A percentile compares a stretch with the other conserved stretches of the same genome.
Evolutionary conservation across 1,140 invertebrate genomes (phyloP).

Genomic region (Drosophila suzukii): DNA sequence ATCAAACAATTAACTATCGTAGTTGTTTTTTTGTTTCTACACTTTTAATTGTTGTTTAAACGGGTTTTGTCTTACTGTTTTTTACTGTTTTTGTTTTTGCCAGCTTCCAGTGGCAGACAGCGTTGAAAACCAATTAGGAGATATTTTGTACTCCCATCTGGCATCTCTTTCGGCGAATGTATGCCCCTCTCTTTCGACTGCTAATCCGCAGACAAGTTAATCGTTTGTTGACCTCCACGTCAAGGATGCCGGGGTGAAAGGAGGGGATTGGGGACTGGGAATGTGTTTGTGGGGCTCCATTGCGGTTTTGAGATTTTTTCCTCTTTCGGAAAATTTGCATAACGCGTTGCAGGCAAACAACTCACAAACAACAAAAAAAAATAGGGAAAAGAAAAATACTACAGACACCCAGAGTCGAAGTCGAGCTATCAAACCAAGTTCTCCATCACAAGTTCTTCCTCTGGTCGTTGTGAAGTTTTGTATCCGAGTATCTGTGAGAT

Average conservation of each 20-base stretch:
- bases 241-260: conserved; percentile 15
- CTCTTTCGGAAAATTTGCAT: conserved; percentile 66
- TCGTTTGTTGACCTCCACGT: conserved; percentile 75
- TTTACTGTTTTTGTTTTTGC: conserved; percentile 24
- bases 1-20: conserved; percentile 51
- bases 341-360: conserved; percentile 58
- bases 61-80: conserved; percentile 21
- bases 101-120: conserved; percentile 39
- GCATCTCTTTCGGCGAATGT: conserved; percentile 25
- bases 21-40: conserved; percentile 24
- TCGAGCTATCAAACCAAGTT: conserved; percentile 32
- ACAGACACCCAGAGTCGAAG: conserved; percentile 22
- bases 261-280: not conserved
- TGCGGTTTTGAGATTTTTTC: conserved; percentile 47
- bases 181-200: conserved; percentile 17
- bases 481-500: conserved; percentile 12
- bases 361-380: not conserved
- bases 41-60: conserved; percentile 55
- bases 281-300: conserved; percentile 5
- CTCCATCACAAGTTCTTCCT: conserved; percentile 36
- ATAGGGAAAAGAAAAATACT: not conserved
- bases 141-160: conserved; percentile 44
- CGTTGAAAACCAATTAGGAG: conserved; percentile 54
- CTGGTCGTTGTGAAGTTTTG: conserved; percentile 21
- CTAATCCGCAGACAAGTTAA: conserved; percentile 80